phyloP scores from a whole-genome alignment of 2,888 invertebrate genomes.

The Spodoptera littoralis region DNA sequence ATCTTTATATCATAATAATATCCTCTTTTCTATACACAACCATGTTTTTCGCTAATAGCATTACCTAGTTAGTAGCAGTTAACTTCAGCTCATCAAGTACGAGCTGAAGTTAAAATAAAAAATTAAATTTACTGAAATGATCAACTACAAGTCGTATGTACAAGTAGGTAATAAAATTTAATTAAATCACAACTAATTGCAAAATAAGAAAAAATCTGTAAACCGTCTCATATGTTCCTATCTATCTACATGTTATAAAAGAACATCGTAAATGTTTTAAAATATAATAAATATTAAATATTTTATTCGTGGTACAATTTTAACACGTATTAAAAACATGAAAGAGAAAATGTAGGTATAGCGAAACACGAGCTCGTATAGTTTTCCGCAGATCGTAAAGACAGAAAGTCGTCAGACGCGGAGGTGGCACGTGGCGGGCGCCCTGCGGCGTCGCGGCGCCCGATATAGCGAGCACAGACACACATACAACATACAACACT shows the following conservation, averaged over 20 bases:
- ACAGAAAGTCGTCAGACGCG: slow-evolving; percentile 7
- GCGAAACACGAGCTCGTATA: slow-evolving; percentile 13
- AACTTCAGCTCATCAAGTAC: too few relatives aligned
- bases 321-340: slow-evolving; percentile 20
- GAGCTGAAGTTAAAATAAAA: too few relatives aligned
- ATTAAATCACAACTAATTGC: background rate
- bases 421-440: slow-evolving; percentile 49
- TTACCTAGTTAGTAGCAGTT: too few relatives aligned
- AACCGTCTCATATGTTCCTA: background rate
- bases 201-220: slow-evolving; percentile 8
- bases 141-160: background rate
- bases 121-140: too few relatives aligned
- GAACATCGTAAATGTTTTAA: slow-evolving; percentile 25
- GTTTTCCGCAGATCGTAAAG: slow-evolving; percentile 37
- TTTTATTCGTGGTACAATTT: slow-evolving; percentile 33
- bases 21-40: too few relatives aligned
- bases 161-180: background rate
- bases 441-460: slow-evolving; percentile 47
- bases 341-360: slow-evolving; percentile 24
- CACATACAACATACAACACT: background rate
- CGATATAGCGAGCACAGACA: slow-evolving; percentile 40
- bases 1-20: too few relatives aligned
- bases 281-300: slow-evolving; percentile 27
- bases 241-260: background rate
- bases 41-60: too few relatives aligned